Conservation (phyloP, 2,113 vertebrate genomes). For the Brienomyrus brachyistius region DNA sequence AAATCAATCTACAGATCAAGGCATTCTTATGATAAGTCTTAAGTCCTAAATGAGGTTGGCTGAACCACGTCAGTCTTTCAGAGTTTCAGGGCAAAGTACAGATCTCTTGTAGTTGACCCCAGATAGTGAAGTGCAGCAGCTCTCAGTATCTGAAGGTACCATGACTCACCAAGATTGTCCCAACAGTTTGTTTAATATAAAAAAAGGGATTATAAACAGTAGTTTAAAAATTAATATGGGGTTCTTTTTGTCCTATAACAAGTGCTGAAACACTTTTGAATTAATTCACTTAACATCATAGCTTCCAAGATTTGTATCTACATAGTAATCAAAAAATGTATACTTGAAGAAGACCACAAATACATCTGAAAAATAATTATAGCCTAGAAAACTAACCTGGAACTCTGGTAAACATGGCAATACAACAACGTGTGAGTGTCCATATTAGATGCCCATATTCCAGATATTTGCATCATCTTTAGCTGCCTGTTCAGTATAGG, state of each 20-base stretch:
- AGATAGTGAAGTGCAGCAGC: neutral
- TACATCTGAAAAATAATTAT: neutral
- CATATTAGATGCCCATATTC: neutral
- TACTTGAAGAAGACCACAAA: neutral
- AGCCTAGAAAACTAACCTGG: neutral
- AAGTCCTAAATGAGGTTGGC: conserved; percentile 50
- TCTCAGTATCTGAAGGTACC: neutral
- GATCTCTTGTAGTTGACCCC: conserved; percentile 32
- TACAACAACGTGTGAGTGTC: neutral
- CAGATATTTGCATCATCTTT: neutral
- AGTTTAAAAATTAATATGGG: neutral
- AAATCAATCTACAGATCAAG: conserved; percentile 50
- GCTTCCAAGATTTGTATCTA: too few relatives aligned
- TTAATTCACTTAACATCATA: neutral
- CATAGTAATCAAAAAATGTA: neutral
- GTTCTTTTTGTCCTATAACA: neutral
- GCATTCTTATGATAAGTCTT: conserved; percentile 51
- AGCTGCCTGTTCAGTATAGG: neutral
- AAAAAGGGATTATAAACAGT: neutral
- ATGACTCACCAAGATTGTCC: neutral
- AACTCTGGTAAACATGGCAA: neutral
- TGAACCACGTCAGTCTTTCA: conserved; percentile 31
- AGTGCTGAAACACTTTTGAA: neutral
- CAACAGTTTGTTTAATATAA: neutral
- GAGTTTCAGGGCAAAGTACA: conserved; percentile 32